phyloP scores from a whole-genome alignment of 2,888 invertebrate species.

The Agriopis marginaria region DNA sequence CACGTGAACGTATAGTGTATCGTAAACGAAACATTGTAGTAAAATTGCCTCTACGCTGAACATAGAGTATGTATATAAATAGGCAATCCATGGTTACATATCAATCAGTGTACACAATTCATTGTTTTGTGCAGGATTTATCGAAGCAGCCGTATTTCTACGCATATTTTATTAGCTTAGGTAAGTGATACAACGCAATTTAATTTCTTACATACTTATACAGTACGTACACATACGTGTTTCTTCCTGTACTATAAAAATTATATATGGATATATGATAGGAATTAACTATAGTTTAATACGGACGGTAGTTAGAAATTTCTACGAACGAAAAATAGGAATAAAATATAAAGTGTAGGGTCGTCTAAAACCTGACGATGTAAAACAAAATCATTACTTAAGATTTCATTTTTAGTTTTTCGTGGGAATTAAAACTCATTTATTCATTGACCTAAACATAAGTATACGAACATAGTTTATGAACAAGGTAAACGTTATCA shows the following conservation, averaged over 20 bases:
- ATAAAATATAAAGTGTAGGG: no score
- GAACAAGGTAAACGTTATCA: conserved; percentile 27
- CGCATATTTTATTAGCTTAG: neutral
- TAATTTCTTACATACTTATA: no score
- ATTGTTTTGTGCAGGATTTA: conserved; percentile 16
- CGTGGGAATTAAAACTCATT: neutral
- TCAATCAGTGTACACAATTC: conserved; percentile 17
- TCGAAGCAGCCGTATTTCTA: neutral
- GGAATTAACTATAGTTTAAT: no score
- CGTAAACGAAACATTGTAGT: conserved; percentile 21
- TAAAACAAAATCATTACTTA: no score
- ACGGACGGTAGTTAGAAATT: no score
- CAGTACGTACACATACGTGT: no score
- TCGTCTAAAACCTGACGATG: neutral
- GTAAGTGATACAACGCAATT: conserved; percentile 8
- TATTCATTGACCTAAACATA: conserved; percentile 13
- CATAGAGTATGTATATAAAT: conserved; percentile 18
- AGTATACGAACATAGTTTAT: conserved; percentile 18
- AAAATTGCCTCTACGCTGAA: neutral
- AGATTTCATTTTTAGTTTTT: neutral
- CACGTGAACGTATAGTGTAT: neutral
- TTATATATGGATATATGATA: no score
- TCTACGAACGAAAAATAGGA: no score
- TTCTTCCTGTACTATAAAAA: no score
- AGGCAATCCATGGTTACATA: conserved; percentile 10